A percentile compares a stretch with the other conserved stretches of the same genome.
Evolutionary conservation across 1,140 invertebrate species (phyloP).

Genomic region (Scylla paramamosain): DNA sequence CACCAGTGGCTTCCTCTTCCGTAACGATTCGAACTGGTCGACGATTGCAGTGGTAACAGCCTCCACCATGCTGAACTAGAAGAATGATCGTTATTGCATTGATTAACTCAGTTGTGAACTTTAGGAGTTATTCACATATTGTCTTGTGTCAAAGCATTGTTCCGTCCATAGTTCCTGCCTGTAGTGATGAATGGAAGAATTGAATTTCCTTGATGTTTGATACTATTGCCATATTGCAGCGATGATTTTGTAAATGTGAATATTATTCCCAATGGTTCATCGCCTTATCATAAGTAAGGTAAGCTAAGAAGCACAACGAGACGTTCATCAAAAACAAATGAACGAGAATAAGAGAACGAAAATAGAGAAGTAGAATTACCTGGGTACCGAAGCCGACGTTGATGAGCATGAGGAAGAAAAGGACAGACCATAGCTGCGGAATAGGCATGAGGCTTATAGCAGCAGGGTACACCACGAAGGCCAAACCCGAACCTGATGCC

Average conservation of each 20-base stretch:
- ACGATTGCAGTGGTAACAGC: slow-evolving; percentile 90
- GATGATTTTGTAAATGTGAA: too few relatives aligned
- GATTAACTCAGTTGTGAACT: not conserved
- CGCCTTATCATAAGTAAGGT: too few relatives aligned
- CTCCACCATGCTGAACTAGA: slow-evolving; percentile 88
- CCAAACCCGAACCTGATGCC: slow-evolving; percentile 82
- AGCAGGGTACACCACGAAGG: slow-evolving; percentile 80
- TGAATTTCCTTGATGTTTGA: too few relatives aligned
- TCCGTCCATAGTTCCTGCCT: not conserved
- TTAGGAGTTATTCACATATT: not conserved
- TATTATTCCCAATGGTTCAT: too few relatives aligned
- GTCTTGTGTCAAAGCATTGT: not conserved
- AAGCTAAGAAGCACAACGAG: too few relatives aligned
- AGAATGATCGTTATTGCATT: slow-evolving; percentile 61
- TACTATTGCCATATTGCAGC: too few relatives aligned
- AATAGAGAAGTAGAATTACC: slow-evolving; percentile 79
- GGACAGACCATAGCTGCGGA: slow-evolving; percentile 81
- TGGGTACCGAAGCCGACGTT: slow-evolving; percentile 80
- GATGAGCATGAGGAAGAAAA: slow-evolving; percentile 85
- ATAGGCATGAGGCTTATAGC: slow-evolving; percentile 79
- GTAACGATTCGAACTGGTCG: slow-evolving; percentile 87
- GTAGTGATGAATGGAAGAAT: too few relatives aligned
- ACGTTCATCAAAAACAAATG: too few relatives aligned
- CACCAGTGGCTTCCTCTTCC: slow-evolving; percentile 80
- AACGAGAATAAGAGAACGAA: too few relatives aligned